phyloP scores from a whole-genome alignment of 2,797 vertebrate genomes.

The Brotogeris chrysoptera region DNA sequence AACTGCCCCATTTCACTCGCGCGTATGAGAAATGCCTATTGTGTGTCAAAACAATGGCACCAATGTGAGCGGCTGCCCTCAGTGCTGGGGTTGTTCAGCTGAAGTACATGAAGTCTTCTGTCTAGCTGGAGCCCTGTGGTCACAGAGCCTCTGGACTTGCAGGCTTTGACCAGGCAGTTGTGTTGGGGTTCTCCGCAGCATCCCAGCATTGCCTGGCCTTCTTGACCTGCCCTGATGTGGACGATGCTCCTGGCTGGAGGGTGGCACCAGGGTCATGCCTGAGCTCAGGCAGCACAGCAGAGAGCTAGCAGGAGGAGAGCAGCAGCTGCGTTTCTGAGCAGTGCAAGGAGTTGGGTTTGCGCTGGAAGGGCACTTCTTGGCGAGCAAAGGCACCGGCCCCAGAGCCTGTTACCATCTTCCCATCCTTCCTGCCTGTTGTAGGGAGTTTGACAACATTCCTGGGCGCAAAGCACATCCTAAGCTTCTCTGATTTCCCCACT shows the following conservation, averaged over 20 bases:
- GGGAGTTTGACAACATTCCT: rapidly evolving
- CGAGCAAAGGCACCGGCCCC: not conserved
- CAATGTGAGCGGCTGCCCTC: not conserved
- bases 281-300: rapidly evolving
- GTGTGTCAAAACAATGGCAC: not conserved
- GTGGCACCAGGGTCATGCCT: not conserved
- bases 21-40: not conserved
- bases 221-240: rapidly evolving
- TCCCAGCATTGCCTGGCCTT: rapidly evolving
- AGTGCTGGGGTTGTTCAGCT: not conserved
- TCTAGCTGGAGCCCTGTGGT: rapidly evolving
- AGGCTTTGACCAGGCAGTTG: rapidly evolving
- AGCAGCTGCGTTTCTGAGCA: rapidly evolving
- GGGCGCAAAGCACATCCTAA: not conserved
- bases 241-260: not conserved
- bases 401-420: rapidly evolving
- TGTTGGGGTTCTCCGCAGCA: not conserved
- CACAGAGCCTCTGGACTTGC: rapidly evolving
- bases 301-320: not conserved
- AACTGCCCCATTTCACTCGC: not conserved
- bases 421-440: not conserved
- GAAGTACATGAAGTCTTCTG: not conserved
- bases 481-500: not conserved
- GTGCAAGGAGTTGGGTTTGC: not conserved
- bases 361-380: rapidly evolving